These are phyloP conservation scores for Drosophila mimetica DNA, from an alignment of 2,888 invertebrate species.

Conservation along the genomic window DNA sequence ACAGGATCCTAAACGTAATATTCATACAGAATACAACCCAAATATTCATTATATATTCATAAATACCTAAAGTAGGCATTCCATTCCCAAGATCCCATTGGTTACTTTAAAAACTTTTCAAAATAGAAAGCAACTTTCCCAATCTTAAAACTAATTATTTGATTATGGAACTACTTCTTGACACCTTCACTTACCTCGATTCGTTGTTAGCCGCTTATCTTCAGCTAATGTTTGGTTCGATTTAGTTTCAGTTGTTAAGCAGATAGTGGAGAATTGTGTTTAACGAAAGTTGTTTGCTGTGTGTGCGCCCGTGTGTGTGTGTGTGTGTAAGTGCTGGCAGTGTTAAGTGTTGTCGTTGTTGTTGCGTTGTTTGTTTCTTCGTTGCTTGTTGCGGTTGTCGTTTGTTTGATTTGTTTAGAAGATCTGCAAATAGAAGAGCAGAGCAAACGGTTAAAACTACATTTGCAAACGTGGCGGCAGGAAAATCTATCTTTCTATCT, in stretches of 20 bases:
- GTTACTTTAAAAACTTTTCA: too few relatives aligned
- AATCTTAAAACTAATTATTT: constrained; percentile 2
- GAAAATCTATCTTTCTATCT: constrained; percentile 60
- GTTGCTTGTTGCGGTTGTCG: constrained; percentile 59
- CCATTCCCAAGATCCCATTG: too few relatives aligned
- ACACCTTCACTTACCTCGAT: constrained; percentile 58
- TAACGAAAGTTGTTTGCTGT: constrained; percentile 43
- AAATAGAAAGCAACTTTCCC: not conserved
- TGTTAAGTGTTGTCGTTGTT: constrained; percentile 62
- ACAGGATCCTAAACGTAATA: too few relatives aligned
- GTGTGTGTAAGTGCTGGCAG: constrained; percentile 39
- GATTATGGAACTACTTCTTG: constrained; percentile 1
- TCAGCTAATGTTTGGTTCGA: constrained; percentile 43
- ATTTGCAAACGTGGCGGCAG: constrained; percentile 16
- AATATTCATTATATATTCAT: too few relatives aligned
- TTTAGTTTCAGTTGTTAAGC: constrained; percentile 36
- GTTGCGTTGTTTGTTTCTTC: constrained; percentile 45
- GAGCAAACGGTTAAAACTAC: constrained; percentile 30
- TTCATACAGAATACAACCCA: too few relatives aligned
- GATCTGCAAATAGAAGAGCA: constrained; percentile 66
- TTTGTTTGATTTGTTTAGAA: constrained; percentile 57
- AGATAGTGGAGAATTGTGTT: constrained; percentile 29
- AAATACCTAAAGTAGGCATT: too few relatives aligned
- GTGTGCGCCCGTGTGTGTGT: constrained; percentile 21
- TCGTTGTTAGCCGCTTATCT: constrained; percentile 43